Evolutionary conservation across 2,888 invertebrate species (phyloP), one percentile per base, ranked within the genome.

Genomic region (Acleris emargana): DNA sequence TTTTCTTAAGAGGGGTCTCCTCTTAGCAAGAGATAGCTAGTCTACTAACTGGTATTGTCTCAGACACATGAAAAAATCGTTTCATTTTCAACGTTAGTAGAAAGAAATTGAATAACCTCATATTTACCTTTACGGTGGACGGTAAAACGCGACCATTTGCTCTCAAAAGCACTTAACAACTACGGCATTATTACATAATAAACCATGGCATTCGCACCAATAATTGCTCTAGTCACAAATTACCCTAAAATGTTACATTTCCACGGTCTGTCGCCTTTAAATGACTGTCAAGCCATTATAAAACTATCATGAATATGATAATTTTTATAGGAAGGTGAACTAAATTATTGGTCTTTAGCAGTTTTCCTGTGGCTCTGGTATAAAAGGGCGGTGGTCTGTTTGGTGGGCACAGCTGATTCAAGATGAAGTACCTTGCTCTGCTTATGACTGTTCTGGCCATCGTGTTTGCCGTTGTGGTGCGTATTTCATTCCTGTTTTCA

Each of bases 381-480:
- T 73, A 72, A 68, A 63, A 69, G 59, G 62, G 28, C 2, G 28
- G 22, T 6, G 52, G 18, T 28, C 13, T 1, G 13, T 2, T 11
- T 59, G 50, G 6, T 16, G 58, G 54, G 61, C 57, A 59, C 32
- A 5, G 17, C 53, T 57, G 57, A 32, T 64, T 50, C 47, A 80
- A 75, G 66, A 91, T 91, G 91, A 89, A 87, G 78, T 68, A 87
- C 62, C 69, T 89, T 2, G 82, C 81, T 17, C 62, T 80, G 7
- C 22, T 89, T 43, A 58, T 89, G 55, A 82, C 82, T 22, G 66
- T 88, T 9, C 67, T 87, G 77, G 86, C 82, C 1, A 68, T 86
- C 9, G 74, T 82, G 17, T 79, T 90, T 43, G 87, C 86, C 67
- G 76, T 79, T 58, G 88, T 86, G 82, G 91, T 91, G 59, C 86